A percentile compares a stretch with the other conserved stretches of the same genome.
Evolutionary conservation across 2,888 invertebrate species (phyloP).

Genomic region (Aquatica leii): DNA sequence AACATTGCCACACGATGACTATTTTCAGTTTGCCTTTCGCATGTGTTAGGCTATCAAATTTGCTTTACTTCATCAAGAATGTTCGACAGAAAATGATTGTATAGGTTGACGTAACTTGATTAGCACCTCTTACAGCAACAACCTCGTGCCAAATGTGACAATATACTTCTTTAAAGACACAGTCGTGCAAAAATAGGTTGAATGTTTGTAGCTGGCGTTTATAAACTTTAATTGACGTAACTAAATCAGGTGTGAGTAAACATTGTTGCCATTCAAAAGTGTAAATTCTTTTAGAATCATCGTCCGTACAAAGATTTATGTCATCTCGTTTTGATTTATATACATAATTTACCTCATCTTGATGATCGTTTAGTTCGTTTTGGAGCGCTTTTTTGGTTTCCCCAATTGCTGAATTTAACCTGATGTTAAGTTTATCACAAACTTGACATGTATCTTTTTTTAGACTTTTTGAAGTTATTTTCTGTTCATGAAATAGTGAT

Average conservation of each 20-base stretch:
- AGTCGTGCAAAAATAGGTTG: not conserved
- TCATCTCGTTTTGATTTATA: no score
- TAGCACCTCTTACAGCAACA: not conserved
- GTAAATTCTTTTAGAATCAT: no score
- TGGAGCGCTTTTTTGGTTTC: no score
- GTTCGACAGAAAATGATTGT: not conserved
- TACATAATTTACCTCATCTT: not conserved
- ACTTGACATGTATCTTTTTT: not conserved
- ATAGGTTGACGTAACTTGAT: not conserved
- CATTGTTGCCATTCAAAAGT: no score
- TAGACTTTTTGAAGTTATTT: not conserved
- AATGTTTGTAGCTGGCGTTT: no score
- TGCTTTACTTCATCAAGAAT: no score
- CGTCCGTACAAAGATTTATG: no score
- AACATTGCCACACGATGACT: no score
- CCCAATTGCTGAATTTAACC: not conserved
- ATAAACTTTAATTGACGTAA: not conserved
- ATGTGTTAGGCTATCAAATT: no score
- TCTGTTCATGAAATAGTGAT: not conserved
- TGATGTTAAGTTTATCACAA: no score
- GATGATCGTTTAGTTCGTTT: not conserved
- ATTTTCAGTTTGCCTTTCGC: no score
- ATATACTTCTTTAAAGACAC: not conserved
- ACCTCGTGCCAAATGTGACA: no score
- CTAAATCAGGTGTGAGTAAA: not conserved